Evolutionary conservation across 2,113 vertebrate genomes (phyloP), one percentile per base, ranked within the genome.

Genomic region (Phalacrocorax pelagicus): DNA sequence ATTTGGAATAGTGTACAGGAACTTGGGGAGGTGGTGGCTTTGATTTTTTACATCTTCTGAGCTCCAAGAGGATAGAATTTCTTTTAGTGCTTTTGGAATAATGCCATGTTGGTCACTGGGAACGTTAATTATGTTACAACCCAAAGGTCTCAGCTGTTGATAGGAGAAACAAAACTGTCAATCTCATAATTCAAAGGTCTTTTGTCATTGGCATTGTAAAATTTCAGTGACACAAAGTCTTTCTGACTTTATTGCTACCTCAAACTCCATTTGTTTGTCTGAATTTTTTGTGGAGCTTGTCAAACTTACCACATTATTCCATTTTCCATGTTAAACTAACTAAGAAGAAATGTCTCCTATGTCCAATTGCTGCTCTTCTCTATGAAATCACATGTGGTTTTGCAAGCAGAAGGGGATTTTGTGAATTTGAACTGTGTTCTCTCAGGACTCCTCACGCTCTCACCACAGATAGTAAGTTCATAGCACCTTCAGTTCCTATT

Each of bases 1-100:
- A 40, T 99, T 99, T 40, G 99, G 99, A 94, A 99, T 98, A 30
- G 99, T 99, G 92, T 99, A 99, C 52, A 99, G 98, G 75, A 99
- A 89, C 92, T 98, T 99, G 46, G 99, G 99, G 11, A 95, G 93
- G 4, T 94, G 97, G 93, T 90, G 98, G 72, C 92, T 74, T 0
- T 81, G 95, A 16, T 97, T 97, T 77, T 97, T 98, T 22, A 98
- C 89, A 40, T 99, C 99, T 30, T 98, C 97, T 8, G 98, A 98
- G 70, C 97, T 97, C 99, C 99, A 99, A 23, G 78, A 95, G 44
- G 98, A 99, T 34, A 99, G 97, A 82, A 99, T 91, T 71, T 98
- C 98, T 96, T 96, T 97, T 88, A 99, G 98, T 27, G 94, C 98
- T 9, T 97, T 88, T 22, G 99, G 99, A 96, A 99, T 98, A 65